These are phyloP conservation scores for Dysdera silvatica DNA, from an alignment of 1,140 invertebrate genomes.

Conservation along the genomic window DNA sequence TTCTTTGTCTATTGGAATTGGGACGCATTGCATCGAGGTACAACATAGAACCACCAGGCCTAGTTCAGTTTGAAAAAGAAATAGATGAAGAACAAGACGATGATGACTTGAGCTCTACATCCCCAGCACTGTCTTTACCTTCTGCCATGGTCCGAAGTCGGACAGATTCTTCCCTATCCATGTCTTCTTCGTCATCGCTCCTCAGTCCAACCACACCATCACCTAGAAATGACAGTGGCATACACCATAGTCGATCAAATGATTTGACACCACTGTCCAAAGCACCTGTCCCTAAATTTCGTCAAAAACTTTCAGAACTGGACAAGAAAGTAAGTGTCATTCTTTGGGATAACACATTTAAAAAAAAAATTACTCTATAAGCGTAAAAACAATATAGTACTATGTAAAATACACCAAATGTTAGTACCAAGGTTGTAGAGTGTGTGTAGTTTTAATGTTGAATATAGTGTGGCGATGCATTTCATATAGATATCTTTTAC, in stretches of 20 bases:
- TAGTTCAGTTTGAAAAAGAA: conserved; percentile 81
- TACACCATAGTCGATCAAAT: conserved; percentile 7
- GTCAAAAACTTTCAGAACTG: conserved; percentile 46
- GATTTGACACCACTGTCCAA: neutral
- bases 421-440: too few relatives aligned
- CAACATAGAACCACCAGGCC: conserved; percentile 72
- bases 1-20: conserved; percentile 80
- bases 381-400: too few relatives aligned
- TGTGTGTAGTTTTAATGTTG: too few relatives aligned
- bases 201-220: conserved; percentile 1
- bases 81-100: conserved; percentile 57
- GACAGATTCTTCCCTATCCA: conserved; percentile 15
- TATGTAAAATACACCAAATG: too few relatives aligned
- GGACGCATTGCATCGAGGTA: conserved; percentile 68
- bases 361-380: too few relatives aligned
- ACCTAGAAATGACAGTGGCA: neutral
- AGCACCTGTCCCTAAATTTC: conserved; percentile 4
- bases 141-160: conserved; percentile 6
- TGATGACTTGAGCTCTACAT: conserved; percentile 2
- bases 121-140: conserved; percentile 18
- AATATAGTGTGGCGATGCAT: too few relatives aligned
- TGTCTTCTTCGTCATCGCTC: neutral
- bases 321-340: conserved; percentile 51
- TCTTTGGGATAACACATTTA: neutral
- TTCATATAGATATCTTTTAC: too few relatives aligned